Conservation (phyloP, 2,113 vertebrate genomes). For the Saimiri boliviensis region DNA sequence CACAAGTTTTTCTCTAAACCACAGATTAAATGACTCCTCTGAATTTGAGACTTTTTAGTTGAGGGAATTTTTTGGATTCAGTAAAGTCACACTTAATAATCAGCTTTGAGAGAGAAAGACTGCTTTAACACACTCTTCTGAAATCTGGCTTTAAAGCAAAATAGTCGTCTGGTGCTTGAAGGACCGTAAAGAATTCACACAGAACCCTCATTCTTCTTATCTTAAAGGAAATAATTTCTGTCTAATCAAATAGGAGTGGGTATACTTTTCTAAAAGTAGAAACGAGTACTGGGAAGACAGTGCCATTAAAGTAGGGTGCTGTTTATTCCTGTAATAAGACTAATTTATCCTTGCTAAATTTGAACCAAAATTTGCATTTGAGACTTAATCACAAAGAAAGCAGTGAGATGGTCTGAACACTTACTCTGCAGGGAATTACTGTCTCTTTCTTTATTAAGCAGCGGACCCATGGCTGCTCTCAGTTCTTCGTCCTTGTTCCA, state of each 20-base stretch:
- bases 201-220: conserved; percentile 41
- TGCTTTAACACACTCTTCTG: conserved; percentile 38
- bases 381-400: conserved; percentile 38
- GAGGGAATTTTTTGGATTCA: conserved; percentile 16
- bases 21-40: conserved; percentile 48
- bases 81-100: conserved; percentile 46
- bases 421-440: not conserved
- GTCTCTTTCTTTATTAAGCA: not conserved
- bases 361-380: conserved; percentile 55
- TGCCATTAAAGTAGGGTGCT: conserved; percentile 38
- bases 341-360: conserved; percentile 41
- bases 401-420: not conserved
- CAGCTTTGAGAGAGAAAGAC: conserved; percentile 60
- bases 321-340: conserved; percentile 50
- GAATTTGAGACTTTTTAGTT: conserved; percentile 53
- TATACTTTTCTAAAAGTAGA: conserved; percentile 53
- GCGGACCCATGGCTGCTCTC: not conserved
- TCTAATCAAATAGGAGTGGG: conserved; percentile 52
- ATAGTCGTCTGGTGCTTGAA: conserved; percentile 53
- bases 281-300: conserved; percentile 55
- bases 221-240: conserved; percentile 67
- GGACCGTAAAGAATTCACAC: conserved; percentile 56
- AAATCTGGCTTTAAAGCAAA: conserved; percentile 64
- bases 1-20: conserved; percentile 40
- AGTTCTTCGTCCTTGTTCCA: not conserved